Evolutionary conservation across 2,113 vertebrate genomes (phyloP), one percentile per base, ranked within the genome.

Genomic region (Pollimyrus isidori): DNA sequence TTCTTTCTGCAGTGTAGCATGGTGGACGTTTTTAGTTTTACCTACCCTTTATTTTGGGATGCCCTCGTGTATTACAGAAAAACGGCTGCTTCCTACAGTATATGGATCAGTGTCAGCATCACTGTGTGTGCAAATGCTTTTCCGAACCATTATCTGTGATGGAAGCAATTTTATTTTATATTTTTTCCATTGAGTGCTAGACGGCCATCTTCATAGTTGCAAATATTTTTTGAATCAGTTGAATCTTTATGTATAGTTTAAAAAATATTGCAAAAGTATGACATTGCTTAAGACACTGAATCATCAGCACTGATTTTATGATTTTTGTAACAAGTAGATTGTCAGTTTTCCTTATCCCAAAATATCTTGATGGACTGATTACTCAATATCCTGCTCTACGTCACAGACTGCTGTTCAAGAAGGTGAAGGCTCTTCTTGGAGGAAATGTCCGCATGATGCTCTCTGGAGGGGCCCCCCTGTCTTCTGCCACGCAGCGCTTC

Each of bases 401-500:
- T 89, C 7, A n/a, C 39, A 99, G 98, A 87, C 91, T 99, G 0
- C 88, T 99, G 84, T 99, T 99, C 93, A 95, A 94, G 89, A 98
- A 98, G 91, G 97, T 99, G 11, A 97, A 96, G 92, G 95, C 96
- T 0, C 93, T 99, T 9, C 94, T 99, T 62, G 98, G 98, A 17
- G 98, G 98, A 0, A 96, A 95, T 2, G 92, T 99, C 58, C 96
- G 98, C 1, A 97, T 98, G 97, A 99, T 99, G 97, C 91, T 99
- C 62, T 97, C 97, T 2, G 98, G 98, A 10, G 98, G 98, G 15
- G 98, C 98, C 0, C 98, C 98, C 0, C 95, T 99, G 69, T 99
- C 98, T 0, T 91, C 98, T 0, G 97, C 96, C 0, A 99, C 98
- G 13, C 98, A 99, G 49, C 94, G 97, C 17, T 99, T 99, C 91